Percentiles rank a stretch among this genome's conserved stretches.
Evolutionary conservation across 2,888 invertebrate species (phyloP).

Genomic region (Hydriomena furcata): DNA sequence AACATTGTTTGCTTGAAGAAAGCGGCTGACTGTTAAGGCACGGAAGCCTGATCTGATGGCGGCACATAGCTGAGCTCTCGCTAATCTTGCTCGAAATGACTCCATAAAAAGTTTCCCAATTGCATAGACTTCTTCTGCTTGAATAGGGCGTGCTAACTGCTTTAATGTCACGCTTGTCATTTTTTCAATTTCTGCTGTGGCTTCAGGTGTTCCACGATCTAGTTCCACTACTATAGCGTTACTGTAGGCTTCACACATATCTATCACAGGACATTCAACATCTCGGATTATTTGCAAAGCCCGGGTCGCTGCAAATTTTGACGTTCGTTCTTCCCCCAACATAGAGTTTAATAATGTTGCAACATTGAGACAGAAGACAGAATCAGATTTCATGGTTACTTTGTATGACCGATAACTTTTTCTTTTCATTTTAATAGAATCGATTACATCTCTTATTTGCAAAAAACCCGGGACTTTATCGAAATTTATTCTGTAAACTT

Average conservation of each 20-base stretch:
- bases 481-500: conserved; percentile 59
- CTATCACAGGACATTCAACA: conserved; percentile 60
- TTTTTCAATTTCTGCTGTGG: conserved; percentile 62
- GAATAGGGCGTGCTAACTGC: conserved; percentile 54
- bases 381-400: conserved; percentile 54
- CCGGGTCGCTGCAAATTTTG: conserved; percentile 55
- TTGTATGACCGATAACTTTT: conserved; percentile 53
- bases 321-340: conserved; percentile 57
- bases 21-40: conserved; percentile 67
- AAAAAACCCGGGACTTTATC: conserved; percentile 56
- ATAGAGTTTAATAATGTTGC: conserved; percentile 61
- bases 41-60: conserved; percentile 69
- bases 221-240: conserved; percentile 75
- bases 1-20: conserved; percentile 65
- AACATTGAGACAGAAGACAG: conserved; percentile 67
- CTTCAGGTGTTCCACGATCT: conserved; percentile 59
- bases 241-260: conserved; percentile 73
- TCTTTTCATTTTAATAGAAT: conserved; percentile 46
- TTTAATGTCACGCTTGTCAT: conserved; percentile 58
- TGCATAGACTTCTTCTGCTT: conserved; percentile 70
- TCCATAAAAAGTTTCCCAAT: conserved; percentile 71
- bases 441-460: conserved; percentile 46
- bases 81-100: conserved; percentile 68
- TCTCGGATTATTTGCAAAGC: conserved; percentile 63
- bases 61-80: conserved; percentile 56